Conservation (phyloP, 2,113 vertebrate species). For the Tautogolabrus adspersus region DNA sequence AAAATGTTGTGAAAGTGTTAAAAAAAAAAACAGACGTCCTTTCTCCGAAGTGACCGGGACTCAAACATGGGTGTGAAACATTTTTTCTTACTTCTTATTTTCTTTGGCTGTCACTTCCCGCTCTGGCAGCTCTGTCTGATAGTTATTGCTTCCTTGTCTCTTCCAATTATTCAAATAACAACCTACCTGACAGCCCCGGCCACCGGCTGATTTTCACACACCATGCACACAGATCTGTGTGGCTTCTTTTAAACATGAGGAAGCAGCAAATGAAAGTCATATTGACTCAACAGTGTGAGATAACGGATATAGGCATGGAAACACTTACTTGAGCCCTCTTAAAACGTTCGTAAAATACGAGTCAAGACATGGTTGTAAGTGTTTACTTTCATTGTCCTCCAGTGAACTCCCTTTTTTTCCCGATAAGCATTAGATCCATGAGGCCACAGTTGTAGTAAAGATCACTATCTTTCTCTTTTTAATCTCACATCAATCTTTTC, state of each 20-base stretch:
- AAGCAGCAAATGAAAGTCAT: neutral
- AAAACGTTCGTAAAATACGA: neutral
- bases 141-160: constrained; percentile 55
- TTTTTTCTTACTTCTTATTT: constrained; percentile 34
- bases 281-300: constrained; percentile 9
- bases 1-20: neutral
- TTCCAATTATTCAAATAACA: constrained; percentile 52
- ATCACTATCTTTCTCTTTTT: neutral
- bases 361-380: constrained; percentile 2
- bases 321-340: neutral
- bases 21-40: neutral
- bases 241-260: constrained; percentile 6
- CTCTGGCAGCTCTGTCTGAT: constrained; percentile 31
- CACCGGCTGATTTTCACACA: constrained; percentile 18
- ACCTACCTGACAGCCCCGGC: constrained; percentile 40
- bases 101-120: constrained; percentile 50
- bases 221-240: neutral
- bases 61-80: constrained; percentile 54
- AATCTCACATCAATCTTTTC: constrained; percentile 8
- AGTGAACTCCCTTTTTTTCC: constrained; percentile 2
- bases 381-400: constrained; percentile 24
- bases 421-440: neutral
- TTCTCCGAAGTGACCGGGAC: neutral
- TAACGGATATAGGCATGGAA: neutral
- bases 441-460: neutral